These are phyloP conservation scores for Erinaceus europaeus DNA, from an alignment of 2,113 vertebrate species.

Conservation along the genomic window DNA sequence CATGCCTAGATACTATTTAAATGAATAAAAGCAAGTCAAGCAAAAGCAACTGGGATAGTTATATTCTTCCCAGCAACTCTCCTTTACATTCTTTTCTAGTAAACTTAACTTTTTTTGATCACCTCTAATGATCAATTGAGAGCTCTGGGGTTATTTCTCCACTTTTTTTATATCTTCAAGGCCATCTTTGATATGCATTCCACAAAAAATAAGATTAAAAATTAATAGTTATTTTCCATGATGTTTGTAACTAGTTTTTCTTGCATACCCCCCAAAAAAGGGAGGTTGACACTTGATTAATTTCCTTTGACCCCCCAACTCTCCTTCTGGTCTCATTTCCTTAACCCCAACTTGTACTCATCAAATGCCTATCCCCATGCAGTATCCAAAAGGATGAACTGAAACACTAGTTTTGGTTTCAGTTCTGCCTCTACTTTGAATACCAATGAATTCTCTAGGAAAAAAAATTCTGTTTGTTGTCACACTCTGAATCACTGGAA, in stretches of 20 bases:
- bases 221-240: not conserved
- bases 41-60: not conserved
- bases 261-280: not conserved
- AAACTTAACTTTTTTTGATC: not conserved
- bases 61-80: not conserved
- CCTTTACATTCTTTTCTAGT: not conserved
- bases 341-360: not conserved
- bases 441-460: not conserved
- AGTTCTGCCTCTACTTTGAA: not conserved
- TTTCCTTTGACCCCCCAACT: not conserved
- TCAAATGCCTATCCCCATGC: not conserved
- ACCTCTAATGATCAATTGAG: not conserved
- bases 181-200: not conserved
- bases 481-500: slow-evolving; percentile 43
- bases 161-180: not conserved
- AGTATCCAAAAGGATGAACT: not conserved
- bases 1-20: not conserved
- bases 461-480: slow-evolving; percentile 14
- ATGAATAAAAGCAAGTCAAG: not conserved
- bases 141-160: not conserved
- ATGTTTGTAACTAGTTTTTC: not conserved
- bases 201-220: not conserved
- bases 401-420: not conserved
- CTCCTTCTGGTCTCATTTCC: not conserved
- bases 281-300: not conserved